Percentiles rank a stretch among this genome's conserved stretches.
Conservation (phyloP, 2,113 vertebrate species). For the Carassius auratus region DNA sequence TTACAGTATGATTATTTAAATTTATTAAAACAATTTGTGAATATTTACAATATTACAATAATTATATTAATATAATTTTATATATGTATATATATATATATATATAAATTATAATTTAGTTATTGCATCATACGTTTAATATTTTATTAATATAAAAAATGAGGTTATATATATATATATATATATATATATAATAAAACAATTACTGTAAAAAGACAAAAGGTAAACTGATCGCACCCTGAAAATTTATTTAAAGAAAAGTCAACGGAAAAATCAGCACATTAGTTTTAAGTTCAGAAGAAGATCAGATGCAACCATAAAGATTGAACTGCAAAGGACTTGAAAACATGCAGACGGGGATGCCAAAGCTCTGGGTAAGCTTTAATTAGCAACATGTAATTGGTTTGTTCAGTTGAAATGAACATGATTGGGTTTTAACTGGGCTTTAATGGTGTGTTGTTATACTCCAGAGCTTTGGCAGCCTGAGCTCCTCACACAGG, state of each 20-base stretch:
- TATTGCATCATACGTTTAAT: background rate
- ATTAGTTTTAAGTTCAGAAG: background rate
- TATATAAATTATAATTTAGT: too few relatives aligned
- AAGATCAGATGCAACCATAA: conserved; percentile 24
- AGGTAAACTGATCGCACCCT: background rate
- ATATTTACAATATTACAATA: background rate
- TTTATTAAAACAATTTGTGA: too few relatives aligned
- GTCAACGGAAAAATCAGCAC: background rate
- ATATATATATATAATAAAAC: background rate
- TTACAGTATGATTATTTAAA: too few relatives aligned
- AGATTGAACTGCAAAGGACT: conserved; percentile 35
- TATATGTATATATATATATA: too few relatives aligned
- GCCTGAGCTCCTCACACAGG: conserved; percentile 52
- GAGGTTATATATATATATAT: too few relatives aligned
- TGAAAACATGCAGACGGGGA: conserved; percentile 36
- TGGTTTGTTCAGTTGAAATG: conserved; percentile 22
- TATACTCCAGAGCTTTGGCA: conserved; percentile 67
- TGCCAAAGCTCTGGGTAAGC: conserved; percentile 59
- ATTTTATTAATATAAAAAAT: too few relatives aligned
- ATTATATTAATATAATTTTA: background rate
- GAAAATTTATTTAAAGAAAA: background rate
- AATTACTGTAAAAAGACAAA: background rate
- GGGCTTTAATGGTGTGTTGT: background rate
- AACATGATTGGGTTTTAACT: conserved; percentile 34
- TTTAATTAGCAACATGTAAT: conserved; percentile 8